Evolutionary conservation across 2,888 invertebrate genomes (phyloP).

Genomic region (Pheosia tremula): DNA sequence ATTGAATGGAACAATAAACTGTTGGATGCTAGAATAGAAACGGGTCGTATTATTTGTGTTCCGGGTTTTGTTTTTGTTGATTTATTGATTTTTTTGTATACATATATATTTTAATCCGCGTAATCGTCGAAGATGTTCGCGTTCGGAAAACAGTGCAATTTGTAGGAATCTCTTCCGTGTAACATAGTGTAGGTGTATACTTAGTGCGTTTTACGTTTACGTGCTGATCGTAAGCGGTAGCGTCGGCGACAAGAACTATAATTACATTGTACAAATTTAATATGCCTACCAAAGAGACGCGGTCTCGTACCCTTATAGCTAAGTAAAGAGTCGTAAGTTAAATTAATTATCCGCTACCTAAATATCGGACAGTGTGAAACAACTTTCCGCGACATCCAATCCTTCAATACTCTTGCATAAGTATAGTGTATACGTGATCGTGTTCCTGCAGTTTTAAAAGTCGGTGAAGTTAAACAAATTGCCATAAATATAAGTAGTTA

Average conservation of each 20-base stretch:
- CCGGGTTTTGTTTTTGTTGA: slow-evolving; percentile 80
- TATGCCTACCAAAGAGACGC: slow-evolving; percentile 85
- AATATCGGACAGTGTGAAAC: slow-evolving; percentile 71
- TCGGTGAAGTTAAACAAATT: slow-evolving; percentile 84
- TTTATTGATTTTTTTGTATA: slow-evolving; percentile 77
- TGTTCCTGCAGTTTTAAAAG: slow-evolving; percentile 84
- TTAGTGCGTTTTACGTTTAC: slow-evolving; percentile 71
- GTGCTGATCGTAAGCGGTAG: slow-evolving; percentile 58
- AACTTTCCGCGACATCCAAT: slow-evolving; percentile 78
- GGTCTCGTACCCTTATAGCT: slow-evolving; percentile 84
- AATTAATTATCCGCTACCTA: slow-evolving; percentile 70
- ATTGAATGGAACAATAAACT: slow-evolving; percentile 77
- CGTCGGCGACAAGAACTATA: slow-evolving; percentile 74
- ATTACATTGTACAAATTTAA: slow-evolving; percentile 83
- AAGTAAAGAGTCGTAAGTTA: slow-evolving; percentile 82
- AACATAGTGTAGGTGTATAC: slow-evolving; percentile 80
- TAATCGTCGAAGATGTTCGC: slow-evolving; percentile 79
- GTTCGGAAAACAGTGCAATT: slow-evolving; percentile 84
- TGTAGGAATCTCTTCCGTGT: slow-evolving; percentile 84
- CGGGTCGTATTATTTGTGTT: slow-evolving; percentile 84
- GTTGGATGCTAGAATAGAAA: slow-evolving; percentile 82
- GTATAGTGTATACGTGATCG: slow-evolving; percentile 83
- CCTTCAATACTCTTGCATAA: slow-evolving; percentile 82
- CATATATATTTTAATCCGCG: slow-evolving; percentile 51
- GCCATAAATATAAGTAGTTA: slow-evolving; percentile 84